Conservation (phyloP, 2,113 vertebrate genomes). For the Carassius carassius region DNA sequence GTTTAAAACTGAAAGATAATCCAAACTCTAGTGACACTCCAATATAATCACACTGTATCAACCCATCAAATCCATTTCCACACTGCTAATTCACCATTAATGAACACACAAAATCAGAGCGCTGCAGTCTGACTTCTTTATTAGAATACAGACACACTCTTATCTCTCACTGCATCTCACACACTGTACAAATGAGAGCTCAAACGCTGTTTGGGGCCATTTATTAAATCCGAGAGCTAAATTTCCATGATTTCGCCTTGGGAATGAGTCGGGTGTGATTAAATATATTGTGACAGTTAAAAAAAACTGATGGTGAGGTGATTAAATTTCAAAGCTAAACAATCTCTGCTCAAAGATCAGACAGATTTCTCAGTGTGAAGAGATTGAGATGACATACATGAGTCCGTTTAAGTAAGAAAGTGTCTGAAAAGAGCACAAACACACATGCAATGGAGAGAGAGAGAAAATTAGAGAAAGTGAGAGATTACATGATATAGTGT, state of each 20-base stretch:
- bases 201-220: not conserved
- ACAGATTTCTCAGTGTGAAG: not conserved
- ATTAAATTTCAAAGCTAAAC: constrained; percentile 40
- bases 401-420: not conserved
- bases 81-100: not conserved
- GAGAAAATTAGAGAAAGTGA: not conserved
- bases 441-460: not conserved
- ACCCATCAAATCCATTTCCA: constrained; percentile 15
- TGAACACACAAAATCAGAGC: not conserved
- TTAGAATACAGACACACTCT: not conserved
- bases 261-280: not conserved
- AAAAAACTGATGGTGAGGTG: not conserved
- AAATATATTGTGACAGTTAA: not conserved
- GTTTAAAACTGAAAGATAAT: not conserved
- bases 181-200: constrained; percentile 1
- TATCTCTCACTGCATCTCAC: not conserved
- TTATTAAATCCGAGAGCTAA: not conserved
- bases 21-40: not conserved
- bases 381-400: not conserved
- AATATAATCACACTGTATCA: constrained; percentile 9
- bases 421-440: not conserved
- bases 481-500: not conserved
- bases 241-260: not conserved
- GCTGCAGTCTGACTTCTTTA: not conserved
- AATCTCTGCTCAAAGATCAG: constrained; percentile 34